Percentiles rank a stretch among this genome's conserved stretches.
These are phyloP conservation scores for Brachionus rubens DNA, from an alignment of 1,140 invertebrate genomes.

Conservation along the genomic window DNA sequence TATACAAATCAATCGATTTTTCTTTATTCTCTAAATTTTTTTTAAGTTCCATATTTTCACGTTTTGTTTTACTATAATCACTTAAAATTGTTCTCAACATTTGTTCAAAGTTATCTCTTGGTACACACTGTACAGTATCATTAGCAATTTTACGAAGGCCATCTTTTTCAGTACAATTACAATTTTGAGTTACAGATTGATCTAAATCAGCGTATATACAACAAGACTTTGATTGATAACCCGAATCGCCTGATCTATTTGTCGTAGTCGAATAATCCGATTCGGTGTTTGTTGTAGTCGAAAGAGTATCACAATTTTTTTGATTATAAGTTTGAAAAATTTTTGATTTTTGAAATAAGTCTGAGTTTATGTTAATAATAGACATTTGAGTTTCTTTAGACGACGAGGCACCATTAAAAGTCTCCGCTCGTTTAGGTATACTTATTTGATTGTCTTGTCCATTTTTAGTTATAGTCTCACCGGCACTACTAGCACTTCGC, in stretches of 20 bases:
- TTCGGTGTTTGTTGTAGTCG: conserved; percentile 7
- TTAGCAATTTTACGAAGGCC: neutral
- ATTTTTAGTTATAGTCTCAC: conserved; percentile 26
- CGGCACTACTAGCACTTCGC: conserved; percentile 45
- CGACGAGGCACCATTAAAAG: conserved; percentile 40
- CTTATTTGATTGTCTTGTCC: conserved; percentile 32
- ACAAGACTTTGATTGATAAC: conserved; percentile 34
- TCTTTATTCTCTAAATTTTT: conserved; percentile 21
- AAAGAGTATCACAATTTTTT: neutral
- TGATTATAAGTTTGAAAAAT: neutral
- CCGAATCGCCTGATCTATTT: conserved; percentile 15
- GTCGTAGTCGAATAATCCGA: conserved; percentile 39
- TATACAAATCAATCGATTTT: conserved; percentile 24
- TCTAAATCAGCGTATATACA: conserved; percentile 35
- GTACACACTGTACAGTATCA: neutral
- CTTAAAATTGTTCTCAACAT: conserved; percentile 25
- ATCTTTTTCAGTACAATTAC: neutral
- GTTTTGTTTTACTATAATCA: conserved; percentile 7
- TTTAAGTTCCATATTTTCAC: conserved; percentile 22
- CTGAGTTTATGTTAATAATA: conserved; percentile 36
- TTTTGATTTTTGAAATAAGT: conserved; percentile 36
- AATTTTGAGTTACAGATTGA: neutral
- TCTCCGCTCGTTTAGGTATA: conserved; percentile 43
- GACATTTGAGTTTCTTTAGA: conserved; percentile 44
- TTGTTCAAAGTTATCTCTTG: neutral